phyloP scores from a whole-genome alignment of 2,888 invertebrate genomes.

The Drosophila formosana region DNA sequence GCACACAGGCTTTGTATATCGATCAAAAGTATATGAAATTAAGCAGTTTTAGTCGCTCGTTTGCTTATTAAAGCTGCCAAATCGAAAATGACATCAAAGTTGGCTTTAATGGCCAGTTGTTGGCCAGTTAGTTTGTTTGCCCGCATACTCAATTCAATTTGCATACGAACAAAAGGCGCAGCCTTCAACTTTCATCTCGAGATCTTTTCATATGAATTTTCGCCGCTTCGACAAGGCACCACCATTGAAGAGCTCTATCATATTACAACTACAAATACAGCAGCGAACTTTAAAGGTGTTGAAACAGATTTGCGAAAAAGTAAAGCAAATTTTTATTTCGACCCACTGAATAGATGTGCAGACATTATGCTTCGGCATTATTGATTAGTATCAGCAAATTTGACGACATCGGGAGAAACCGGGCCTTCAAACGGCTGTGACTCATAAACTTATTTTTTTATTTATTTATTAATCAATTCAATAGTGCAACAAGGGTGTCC shows the following conservation, averaged over 20 bases:
- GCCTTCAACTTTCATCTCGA: constrained; percentile 8
- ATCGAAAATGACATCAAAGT: constrained; percentile 74
- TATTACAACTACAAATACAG: neutral
- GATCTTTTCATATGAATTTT: constrained; percentile 4
- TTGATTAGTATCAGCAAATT: neutral
- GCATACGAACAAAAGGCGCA: constrained; percentile 20
- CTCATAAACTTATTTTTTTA: neutral
- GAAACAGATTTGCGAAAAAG: neutral
- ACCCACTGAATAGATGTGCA: neutral
- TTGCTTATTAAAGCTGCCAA: constrained; percentile 59
- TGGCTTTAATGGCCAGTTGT: constrained; percentile 54
- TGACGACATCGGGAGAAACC: constrained; percentile 2
- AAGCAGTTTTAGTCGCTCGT: constrained; percentile 58
- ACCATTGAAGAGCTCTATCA: constrained; percentile 3
- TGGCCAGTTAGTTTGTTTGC: constrained; percentile 9
- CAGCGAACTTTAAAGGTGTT: neutral
- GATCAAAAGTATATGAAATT: constrained; percentile 70
- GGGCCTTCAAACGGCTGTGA: neutral
- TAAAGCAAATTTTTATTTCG: neutral
- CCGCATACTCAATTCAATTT: constrained; percentile 9
- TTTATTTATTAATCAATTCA: neutral
- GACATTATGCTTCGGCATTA: neutral
- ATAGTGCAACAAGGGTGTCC: neutral
- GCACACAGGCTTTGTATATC: constrained; percentile 42
- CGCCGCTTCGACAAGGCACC: neutral